Conservation (phyloP, 2,888 invertebrate species). For the Dorcus hopei region DNA sequence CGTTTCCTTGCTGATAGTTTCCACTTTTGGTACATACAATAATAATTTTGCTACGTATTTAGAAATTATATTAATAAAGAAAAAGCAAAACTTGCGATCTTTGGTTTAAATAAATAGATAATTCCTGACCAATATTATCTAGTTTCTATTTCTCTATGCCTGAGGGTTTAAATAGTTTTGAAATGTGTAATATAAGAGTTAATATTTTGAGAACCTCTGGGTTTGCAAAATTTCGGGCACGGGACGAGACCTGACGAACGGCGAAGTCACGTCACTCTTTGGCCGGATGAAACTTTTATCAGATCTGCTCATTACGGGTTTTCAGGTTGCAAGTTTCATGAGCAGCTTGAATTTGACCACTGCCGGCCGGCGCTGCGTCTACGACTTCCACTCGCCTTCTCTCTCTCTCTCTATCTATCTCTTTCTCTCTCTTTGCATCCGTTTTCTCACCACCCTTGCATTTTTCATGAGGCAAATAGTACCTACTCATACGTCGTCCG, state of each 20-base stretch:
- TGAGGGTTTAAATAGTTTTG: neutral
- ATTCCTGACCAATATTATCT: no score
- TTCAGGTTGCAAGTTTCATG: slow-evolving; percentile 43
- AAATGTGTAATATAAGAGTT: neutral
- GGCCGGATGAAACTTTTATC: slow-evolving; percentile 41
- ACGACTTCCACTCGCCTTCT: neutral
- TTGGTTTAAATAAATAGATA: no score
- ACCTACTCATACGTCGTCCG: no score
- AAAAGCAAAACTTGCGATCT: no score
- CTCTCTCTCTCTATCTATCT: neutral
- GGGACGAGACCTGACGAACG: neutral
- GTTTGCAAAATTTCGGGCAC: neutral
- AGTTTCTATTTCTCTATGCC: neutral
- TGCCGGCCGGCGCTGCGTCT: slow-evolving; percentile 17
- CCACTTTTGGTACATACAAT: no score
- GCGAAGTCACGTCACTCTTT: slow-evolving; percentile 18
- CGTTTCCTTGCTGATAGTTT: no score
- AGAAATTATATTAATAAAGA: no score
- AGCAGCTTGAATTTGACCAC: slow-evolving; percentile 30
- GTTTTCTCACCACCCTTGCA: neutral
- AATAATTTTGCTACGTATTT: no score
- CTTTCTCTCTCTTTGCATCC: neutral
- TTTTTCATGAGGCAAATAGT: neutral
- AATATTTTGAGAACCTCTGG: neutral
- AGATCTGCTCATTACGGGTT: slow-evolving; percentile 47